Base-by-base conservation (phyloP, 1,140 invertebrate species). In the Philotrypesis tridentata region DNA sequence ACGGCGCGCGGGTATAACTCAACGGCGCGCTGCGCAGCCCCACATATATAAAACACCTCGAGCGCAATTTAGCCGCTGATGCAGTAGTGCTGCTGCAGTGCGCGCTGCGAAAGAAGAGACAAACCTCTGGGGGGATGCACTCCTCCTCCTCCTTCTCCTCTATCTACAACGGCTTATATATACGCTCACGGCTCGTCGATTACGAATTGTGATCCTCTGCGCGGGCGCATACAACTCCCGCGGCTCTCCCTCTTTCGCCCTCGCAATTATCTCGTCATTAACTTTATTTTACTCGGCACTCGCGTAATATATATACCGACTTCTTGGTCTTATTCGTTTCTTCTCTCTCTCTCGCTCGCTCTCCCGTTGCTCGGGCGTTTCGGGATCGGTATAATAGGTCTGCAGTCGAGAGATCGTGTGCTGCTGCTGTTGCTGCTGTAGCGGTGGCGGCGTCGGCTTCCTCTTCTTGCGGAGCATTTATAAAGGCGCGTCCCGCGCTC, bases 211-310 rank as follows among this genome's bases (percentile, higher is more conserved):
- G 48, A 79, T 79, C 77, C 67, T 25, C 33, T 14, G 14, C 63
- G 73, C 72, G 72, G 4, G 40, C 71, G 14, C 72, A 33, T 77
- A 77, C 33, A 67, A 77, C 61, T 67, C 21, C 48, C 23, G 61
- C 61, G 27, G 61, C 61, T 65, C 68, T 37, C 33, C 9, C 33
- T 37, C 55, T 40, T 31, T 65, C 67, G 27, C 70, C 81, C 55
- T 70, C 70, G 67, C 82, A 82, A 85, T 86, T 83, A 85, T 85
- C 84, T 84, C 82, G 79, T 84, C 82, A 85, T 86, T 86, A 84
- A 85, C 61, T 83, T 85, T 80, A 67, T 81, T 71, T 55, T 21
- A 48, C 73, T 55, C 63, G 65, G 27, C 63, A 17, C 33, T 21
- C 67, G 31, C 23, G 43, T 14, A 61, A n/a, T n/a, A n/a, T n/a